A percentile compares a stretch with the other conserved stretches of the same genome.
Evolutionary conservation across 2,888 invertebrate species (phyloP).

Genomic region (Bombylius major): DNA sequence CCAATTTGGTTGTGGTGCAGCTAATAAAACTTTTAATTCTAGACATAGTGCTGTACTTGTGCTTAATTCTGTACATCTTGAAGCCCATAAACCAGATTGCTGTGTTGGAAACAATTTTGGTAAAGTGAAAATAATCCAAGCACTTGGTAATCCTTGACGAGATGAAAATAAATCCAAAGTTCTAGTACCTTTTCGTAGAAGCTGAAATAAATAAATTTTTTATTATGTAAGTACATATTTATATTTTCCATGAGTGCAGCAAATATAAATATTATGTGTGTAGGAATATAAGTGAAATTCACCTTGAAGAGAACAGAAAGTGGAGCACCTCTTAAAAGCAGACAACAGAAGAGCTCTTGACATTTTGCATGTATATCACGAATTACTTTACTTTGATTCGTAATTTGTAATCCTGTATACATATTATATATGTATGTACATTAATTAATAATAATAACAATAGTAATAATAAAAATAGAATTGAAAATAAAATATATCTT

Average conservation of each 20-base stretch:
- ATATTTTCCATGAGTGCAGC: no score
- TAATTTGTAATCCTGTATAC: slow-evolving; percentile 40
- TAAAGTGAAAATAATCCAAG: slow-evolving; percentile 58
- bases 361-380: slow-evolving; percentile 74
- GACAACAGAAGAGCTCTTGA: slow-evolving; percentile 60
- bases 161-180: slow-evolving; percentile 43
- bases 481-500: no score
- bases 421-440: slow-evolving; percentile 31
- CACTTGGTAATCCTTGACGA: slow-evolving; percentile 43
- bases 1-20: slow-evolving; percentile 72
- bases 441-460: not conserved
- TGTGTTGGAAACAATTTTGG: slow-evolving; percentile 46
- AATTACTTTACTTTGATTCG: slow-evolving; percentile 53
- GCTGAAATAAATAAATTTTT: slow-evolving; percentile 23
- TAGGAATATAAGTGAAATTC: not conserved
- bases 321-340: slow-evolving; percentile 61
- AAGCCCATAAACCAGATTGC: slow-evolving; percentile 34
- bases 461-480: not conserved
- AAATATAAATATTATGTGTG: no score
- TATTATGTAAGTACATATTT: not conserved
- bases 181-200: slow-evolving; percentile 44
- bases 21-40: slow-evolving; percentile 56
- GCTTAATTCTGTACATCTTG: slow-evolving; percentile 40
- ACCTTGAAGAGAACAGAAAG: slow-evolving; percentile 67
- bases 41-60: slow-evolving; percentile 50